Conservation (phyloP, 2,888 invertebrate species). For the Ormyrus rosae region DNA sequence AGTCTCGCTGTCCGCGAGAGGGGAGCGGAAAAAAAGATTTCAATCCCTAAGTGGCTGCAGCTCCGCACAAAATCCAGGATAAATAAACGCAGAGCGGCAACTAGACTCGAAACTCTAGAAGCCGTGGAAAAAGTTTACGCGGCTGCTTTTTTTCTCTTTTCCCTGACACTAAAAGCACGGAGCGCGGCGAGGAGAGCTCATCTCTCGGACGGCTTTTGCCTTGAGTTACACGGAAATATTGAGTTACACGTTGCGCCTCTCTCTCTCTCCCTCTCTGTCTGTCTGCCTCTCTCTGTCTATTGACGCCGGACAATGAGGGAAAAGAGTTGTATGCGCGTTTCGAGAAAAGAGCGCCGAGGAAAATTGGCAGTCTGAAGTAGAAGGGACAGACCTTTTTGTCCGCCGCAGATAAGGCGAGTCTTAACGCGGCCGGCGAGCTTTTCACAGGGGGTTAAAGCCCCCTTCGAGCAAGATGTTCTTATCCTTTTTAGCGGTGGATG, state of each 20-base stretch:
- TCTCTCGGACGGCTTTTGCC: constrained; percentile 51
- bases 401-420: too few species aligned
- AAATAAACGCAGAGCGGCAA: constrained; percentile 19
- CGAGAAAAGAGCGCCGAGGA: neutral
- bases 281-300: neutral
- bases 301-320: constrained; percentile 17
- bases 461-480: too few species aligned
- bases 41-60: constrained; percentile 17
- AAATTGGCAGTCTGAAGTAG: constrained; percentile 39
- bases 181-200: constrained; percentile 15
- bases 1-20: neutral
- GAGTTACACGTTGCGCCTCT: constrained; percentile 62
- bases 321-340: too few species aligned
- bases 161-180: constrained; percentile 35
- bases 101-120: constrained; percentile 36
- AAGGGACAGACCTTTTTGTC: too few species aligned
- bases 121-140: neutral
- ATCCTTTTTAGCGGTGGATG: too few species aligned
- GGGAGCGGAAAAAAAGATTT: constrained; percentile 2
- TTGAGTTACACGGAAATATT: constrained; percentile 72
- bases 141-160: neutral
- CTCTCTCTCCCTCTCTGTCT: too few species aligned
- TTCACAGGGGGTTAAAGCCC: too few species aligned
- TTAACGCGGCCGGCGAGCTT: too few species aligned
- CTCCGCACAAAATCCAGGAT: constrained; percentile 27